These are phyloP conservation scores for Conus betulinus DNA, from an alignment of 1,140 invertebrate genomes.

Conservation along the genomic window DNA sequence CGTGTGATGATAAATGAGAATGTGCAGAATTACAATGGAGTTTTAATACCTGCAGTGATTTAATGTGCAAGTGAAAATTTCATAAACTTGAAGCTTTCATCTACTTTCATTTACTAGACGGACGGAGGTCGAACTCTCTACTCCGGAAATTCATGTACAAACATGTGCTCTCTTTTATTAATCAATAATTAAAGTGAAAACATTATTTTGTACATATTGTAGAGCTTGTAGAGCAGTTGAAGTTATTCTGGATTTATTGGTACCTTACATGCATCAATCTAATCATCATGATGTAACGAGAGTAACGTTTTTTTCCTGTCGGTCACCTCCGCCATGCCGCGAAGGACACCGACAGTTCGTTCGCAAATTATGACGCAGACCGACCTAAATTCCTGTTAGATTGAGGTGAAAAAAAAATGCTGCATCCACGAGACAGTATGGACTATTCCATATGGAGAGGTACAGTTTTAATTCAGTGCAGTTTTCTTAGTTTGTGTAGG, in stretches of 20 bases:
- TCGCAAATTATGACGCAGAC: conserved; percentile 69
- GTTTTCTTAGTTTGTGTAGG: neutral
- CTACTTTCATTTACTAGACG: neutral
- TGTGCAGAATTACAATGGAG: neutral
- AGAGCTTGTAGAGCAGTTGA: neutral
- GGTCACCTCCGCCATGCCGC: conserved; percentile 50
- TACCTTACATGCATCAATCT: conserved; percentile 89
- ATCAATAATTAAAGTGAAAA: neutral
- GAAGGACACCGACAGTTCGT: conserved; percentile 49
- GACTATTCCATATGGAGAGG: conserved; percentile 69
- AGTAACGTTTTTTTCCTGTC: conserved; percentile 25
- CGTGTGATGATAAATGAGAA: neutral
- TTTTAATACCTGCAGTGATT: too few relatives aligned
- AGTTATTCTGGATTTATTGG: conserved; percentile 77
- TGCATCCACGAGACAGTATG: conserved; percentile 59
- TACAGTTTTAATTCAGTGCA: conserved; percentile 47
- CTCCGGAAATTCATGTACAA: conserved; percentile 68
- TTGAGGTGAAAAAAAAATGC: conserved; percentile 50
- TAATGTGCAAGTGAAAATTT: neutral
- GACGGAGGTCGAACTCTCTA: conserved; percentile 58
- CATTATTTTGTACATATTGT: neutral
- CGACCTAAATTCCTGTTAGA: conserved; percentile 69
- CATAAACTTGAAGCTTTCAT: neutral
- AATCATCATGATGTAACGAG: conserved; percentile 80
- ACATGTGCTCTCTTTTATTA: conserved; percentile 63